A percentile compares a stretch with the other conserved stretches of the same genome.
phyloP scores from a whole-genome alignment of 2,888 invertebrate genomes.

The Embidobia sp. region DNA sequence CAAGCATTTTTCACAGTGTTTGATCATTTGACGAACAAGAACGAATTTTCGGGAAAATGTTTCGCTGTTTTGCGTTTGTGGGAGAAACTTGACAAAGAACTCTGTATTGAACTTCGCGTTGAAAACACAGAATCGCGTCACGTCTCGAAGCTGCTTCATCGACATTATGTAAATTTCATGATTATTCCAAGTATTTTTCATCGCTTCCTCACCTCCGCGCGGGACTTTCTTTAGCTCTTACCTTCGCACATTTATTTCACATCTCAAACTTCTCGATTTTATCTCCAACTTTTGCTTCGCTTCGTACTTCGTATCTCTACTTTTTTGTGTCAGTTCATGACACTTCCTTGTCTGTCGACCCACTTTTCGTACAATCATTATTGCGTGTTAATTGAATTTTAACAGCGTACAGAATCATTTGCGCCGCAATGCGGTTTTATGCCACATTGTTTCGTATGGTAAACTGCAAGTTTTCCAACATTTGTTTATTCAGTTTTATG shows the following conservation, averaged over 20 bases:
- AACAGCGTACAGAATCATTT: too few relatives aligned
- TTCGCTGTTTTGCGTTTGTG: not conserved
- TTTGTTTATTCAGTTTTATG: too few relatives aligned
- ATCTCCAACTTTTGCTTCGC: constrained; percentile 36
- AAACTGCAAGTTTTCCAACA: too few relatives aligned
- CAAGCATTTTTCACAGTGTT: too few relatives aligned
- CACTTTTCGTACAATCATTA: constrained; percentile 23
- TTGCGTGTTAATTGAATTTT: constrained; percentile 35
- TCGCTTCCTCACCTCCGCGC: constrained; percentile 45
- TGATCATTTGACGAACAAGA: too few relatives aligned
- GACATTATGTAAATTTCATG: constrained; percentile 59
- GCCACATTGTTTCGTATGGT: not conserved
- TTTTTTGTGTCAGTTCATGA: constrained; percentile 35
- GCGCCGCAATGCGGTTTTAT: not conserved
- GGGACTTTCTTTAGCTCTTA: constrained; percentile 34
- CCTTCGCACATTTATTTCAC: constrained; percentile 33
- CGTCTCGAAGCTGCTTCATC: constrained; percentile 54
- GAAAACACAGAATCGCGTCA: constrained; percentile 49
- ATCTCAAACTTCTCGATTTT: constrained; percentile 50
- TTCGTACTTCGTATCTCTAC: constrained; percentile 31
- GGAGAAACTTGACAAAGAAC: constrained; percentile 18
- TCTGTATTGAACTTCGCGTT: constrained; percentile 17
- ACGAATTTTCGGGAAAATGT: too few relatives aligned
- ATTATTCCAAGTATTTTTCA: constrained; percentile 59
- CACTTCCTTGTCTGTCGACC: constrained; percentile 32